Evolutionary conservation across 2,797 vertebrate genomes (phyloP).

Genomic region (Leucoraja ocellata): DNA sequence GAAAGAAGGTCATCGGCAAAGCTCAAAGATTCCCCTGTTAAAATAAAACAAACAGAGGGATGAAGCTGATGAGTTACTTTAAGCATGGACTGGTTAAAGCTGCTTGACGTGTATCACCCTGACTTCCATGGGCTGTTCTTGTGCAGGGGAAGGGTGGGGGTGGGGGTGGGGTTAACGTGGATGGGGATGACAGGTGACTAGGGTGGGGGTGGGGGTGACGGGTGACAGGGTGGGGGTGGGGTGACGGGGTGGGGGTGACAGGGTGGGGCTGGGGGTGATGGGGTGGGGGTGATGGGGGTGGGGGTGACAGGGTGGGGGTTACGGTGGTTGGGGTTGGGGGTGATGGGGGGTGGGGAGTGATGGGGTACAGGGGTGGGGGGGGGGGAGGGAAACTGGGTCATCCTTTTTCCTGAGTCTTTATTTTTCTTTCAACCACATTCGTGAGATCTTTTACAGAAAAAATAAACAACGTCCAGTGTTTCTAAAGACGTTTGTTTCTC

Average conservation of each 20-base stretch:
- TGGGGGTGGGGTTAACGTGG: too few relatives aligned
- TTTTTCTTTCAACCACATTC: not conserved
- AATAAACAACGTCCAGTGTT: not conserved
- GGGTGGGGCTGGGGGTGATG: too few relatives aligned
- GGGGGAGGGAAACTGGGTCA: not conserved
- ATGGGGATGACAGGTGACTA: too few relatives aligned
- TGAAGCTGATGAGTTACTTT: not conserved
- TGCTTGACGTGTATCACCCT: not conserved
- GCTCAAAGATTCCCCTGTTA: conserved; percentile 87
- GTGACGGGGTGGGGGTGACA: too few relatives aligned
- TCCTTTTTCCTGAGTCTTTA: not conserved
- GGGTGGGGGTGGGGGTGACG: too few relatives aligned
- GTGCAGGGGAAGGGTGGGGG: not conserved
- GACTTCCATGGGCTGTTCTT: not conserved
- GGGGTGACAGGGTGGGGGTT: too few relatives aligned
- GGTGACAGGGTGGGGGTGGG: too few relatives aligned
- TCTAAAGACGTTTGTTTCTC: conserved; percentile 12
- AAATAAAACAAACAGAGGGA: conserved; percentile 42
- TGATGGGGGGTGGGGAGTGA: too few relatives aligned
- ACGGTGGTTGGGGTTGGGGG: too few relatives aligned
- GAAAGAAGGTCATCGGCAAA: conserved; percentile 89
- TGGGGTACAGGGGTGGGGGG: not conserved
- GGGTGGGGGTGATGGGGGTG: too few relatives aligned
- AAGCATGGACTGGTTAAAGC: not conserved
- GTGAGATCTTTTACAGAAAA: conserved; percentile 3